Conservation (phyloP, 2,113 vertebrate genomes). For the Casuarius casuarius region DNA sequence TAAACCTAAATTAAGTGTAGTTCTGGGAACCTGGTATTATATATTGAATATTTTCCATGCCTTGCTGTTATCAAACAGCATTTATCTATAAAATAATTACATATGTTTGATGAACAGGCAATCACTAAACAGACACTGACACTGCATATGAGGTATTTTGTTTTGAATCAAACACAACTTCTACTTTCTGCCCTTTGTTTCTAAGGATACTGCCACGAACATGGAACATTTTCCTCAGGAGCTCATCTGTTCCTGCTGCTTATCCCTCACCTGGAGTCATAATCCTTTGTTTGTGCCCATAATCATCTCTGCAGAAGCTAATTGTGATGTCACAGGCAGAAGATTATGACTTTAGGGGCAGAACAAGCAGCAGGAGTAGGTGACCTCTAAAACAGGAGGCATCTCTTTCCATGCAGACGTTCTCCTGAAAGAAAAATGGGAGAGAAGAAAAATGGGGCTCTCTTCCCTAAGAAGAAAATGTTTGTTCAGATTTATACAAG, state of each 20-base stretch:
- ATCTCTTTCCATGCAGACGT: neutral
- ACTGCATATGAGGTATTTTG: slow-evolving; percentile 3
- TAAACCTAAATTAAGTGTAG: slow-evolving; percentile 24
- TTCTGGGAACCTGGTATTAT: slow-evolving; percentile 28
- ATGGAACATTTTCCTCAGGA: slow-evolving; percentile 31
- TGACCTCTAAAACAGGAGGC: slow-evolving; percentile 51
- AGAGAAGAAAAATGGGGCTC: neutral
- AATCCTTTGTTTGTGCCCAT: slow-evolving; percentile 68
- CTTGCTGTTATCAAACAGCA: slow-evolving; percentile 3
- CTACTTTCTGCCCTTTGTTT: slow-evolving; percentile 23
- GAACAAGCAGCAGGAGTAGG: slow-evolving; percentile 31
- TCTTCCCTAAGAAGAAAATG: neutral
- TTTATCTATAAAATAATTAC: slow-evolving; percentile 52
- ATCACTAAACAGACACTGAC: slow-evolving; percentile 1
- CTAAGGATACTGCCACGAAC: slow-evolving; percentile 35
- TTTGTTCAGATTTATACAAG: neutral
- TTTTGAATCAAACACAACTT: neutral
- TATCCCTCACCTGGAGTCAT: slow-evolving; percentile 73
- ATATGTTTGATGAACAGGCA: neutral
- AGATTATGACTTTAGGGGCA: slow-evolving; percentile 70
- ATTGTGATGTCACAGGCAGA: slow-evolving; percentile 75
- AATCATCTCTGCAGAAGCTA: slow-evolving; percentile 76
- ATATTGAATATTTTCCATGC: slow-evolving; percentile 34
- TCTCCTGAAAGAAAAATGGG: neutral
- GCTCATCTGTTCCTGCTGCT: slow-evolving; percentile 66